phyloP scores from a whole-genome alignment of 2,888 invertebrate genomes.

The Hirtodrosophila confusa region DNA sequence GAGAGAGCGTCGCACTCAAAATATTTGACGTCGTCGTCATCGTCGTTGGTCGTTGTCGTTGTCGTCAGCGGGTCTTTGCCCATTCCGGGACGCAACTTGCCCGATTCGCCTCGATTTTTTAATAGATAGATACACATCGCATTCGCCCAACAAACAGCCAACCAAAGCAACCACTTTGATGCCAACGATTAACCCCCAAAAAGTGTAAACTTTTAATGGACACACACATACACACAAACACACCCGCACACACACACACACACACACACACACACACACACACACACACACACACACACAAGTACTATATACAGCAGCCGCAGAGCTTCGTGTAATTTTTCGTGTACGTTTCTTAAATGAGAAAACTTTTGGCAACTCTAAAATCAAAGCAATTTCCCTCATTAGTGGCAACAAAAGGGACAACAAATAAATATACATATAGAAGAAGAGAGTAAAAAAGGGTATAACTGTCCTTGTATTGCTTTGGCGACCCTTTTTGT shows the following conservation, averaged over 20 bases:
- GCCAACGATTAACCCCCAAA: constrained; percentile 77
- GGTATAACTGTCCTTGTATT: constrained; percentile 17
- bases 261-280: not conserved
- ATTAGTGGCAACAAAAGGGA: constrained; percentile 42
- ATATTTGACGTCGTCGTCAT: constrained; percentile 54
- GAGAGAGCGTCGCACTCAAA: constrained; percentile 57
- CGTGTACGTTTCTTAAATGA: constrained; percentile 50
- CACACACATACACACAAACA: constrained; percentile 27
- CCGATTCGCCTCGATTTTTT: constrained; percentile 75
- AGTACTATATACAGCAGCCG: constrained; percentile 9
- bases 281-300: not conserved
- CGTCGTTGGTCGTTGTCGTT: constrained; percentile 37
- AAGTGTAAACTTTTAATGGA: constrained; percentile 70
- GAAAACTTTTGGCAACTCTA: constrained; percentile 64
- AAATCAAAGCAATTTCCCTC: constrained; percentile 75
- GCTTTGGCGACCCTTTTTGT: constrained; percentile 47
- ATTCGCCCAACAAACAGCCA: constrained; percentile 34
- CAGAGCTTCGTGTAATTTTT: constrained; percentile 53
- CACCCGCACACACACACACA: not conserved
- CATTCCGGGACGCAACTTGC: constrained; percentile 51
- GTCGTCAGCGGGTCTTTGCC: constrained; percentile 57
- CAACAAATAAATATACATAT: constrained; percentile 12
- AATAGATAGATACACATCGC: constrained; percentile 78
- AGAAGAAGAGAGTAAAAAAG: not conserved
- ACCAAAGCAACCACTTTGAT: constrained; percentile 60